Base-by-base conservation (phyloP, 2,888 invertebrate species). In the Cartodere bifasciata region DNA sequence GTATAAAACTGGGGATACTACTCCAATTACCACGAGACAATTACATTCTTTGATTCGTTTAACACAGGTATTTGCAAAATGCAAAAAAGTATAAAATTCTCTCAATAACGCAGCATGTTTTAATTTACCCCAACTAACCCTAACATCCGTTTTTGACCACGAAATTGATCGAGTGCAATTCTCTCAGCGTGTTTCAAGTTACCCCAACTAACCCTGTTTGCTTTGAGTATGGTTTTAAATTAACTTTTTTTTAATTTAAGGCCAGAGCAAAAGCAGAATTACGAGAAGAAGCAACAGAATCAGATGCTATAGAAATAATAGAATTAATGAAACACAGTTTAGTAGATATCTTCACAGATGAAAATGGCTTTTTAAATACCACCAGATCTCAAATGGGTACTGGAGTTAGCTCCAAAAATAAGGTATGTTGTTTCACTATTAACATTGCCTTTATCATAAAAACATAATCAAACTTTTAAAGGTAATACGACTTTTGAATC, bases 181-280 rank as follows among this genome's bases (percentile, higher is more conserved):
- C n/a, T 17, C 9, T 17, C 20, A 17, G 20, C 6, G 20, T 17
- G n/a, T n/a, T n/a, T n/a, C n/a, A n/a, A n/a, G n/a, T n/a, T n/a
- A n/a, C n/a, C n/a, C n/a, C n/a, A n/a, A n/a, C n/a, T n/a, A n/a
- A n/a, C n/a, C n/a, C n/a, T n/a, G n/a, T n/a, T n/a, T n/a, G n/a
- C n/a, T n/a, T n/a, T n/a, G n/a, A n/a, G n/a, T n/a, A n/a, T n/a
- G n/a, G 20, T 17, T 17, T 3, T 13, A 9, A 13, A 4, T 13
- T 9, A 4, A 7, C n/a, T 7, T 23, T 23, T 23, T 10, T 7
- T 23, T 7, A 23, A 26, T 24, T 43, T 33, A 37, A 86, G 77
- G 91, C 94, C 10, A 67, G 92, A 52, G 92, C 94, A 1, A 78
- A 88, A 49, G 59, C 82, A 2, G 92, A 94, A 55, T 63, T 95